Percentiles rank a stretch among this genome's conserved stretches.
Conservation (phyloP, 2,888 invertebrate genomes). For the Athrips mouffetella region DNA sequence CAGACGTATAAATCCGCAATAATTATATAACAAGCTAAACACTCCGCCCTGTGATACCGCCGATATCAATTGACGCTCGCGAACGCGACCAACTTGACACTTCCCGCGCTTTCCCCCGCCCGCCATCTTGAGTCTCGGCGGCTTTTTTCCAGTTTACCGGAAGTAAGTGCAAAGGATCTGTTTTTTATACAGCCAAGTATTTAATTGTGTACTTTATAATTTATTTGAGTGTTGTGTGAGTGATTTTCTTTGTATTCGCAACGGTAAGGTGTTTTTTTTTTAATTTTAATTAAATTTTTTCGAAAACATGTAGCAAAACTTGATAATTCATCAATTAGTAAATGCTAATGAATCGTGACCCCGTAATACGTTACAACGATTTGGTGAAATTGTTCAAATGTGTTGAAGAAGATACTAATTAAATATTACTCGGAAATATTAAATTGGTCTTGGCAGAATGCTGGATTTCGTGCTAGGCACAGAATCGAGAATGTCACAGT, state of each 20-base stretch:
- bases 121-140: slow-evolving; percentile 48
- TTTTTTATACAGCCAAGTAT: slow-evolving; percentile 35
- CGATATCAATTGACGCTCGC: slow-evolving; percentile 34
- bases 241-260: slow-evolving; percentile 27
- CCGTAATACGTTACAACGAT: background rate
- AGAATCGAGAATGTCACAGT: slow-evolving; percentile 56
- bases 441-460: slow-evolving; percentile 62
- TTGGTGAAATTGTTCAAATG: slow-evolving; percentile 39
- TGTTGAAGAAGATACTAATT: slow-evolving; percentile 34
- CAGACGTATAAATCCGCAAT: slow-evolving; percentile 39
- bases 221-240: slow-evolving; percentile 35
- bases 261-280: slow-evolving; percentile 27
- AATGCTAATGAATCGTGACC: background rate
- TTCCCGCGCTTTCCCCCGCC: slow-evolving; percentile 51
- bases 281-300: too few species aligned
- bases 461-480: slow-evolving; percentile 44
- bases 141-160: slow-evolving; percentile 45
- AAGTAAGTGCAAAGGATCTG: slow-evolving; percentile 55
- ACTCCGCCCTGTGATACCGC: slow-evolving; percentile 22
- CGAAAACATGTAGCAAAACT: too few species aligned
- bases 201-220: slow-evolving; percentile 25
- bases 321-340: background rate
- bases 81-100: slow-evolving; percentile 33
- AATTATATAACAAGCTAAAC: slow-evolving; percentile 31
- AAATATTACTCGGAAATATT: slow-evolving; percentile 59